Base-by-base conservation (phyloP, 2,797 vertebrate species). In the Epinephelus coioides region DNA sequence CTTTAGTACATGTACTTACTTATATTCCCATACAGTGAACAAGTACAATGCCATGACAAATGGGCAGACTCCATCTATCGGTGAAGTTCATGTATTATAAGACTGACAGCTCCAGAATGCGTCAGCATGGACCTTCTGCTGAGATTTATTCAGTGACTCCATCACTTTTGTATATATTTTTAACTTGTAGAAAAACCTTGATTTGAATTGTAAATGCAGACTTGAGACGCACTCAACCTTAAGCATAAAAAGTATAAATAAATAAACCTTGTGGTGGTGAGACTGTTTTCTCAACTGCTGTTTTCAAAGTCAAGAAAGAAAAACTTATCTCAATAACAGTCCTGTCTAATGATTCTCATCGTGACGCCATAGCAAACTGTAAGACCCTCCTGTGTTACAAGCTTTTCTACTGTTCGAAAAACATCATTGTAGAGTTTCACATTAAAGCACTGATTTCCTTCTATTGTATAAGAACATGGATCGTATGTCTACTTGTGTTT, bases 241-340 rank as follows among this genome's bases (percentile, higher is more conserved):
- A n/a, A 34, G 62, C 5, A 50, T 43, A 43, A 43, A 43, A 43
- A 43, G 40, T 43, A 43, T 9, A 43, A 43, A 9, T 12, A 11
- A 43, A 43, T 43, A 43, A 43, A 43, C 40, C 11, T 43, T 43
- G 40, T 43, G 40, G 40, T 47, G 51, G 23, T 47, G 38, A 2
- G 2, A 46, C 9, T 63, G 9, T 19, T 67, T 43, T 69, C 8
- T 44, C 11, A 19, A 19, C 50, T 43, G 34, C 50, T 43, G 34
- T 54, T 54, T 67, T 34, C 30, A 12, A 43, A 50, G 34, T 68
- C n/a, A 68, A 68, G 15, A 54, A 68, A 25, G 15, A 54, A 54
- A 54, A 25, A 40, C 50, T 12, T 53, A 15, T 9, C 10, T 54
- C 23, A n/a, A 19, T 17, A 51, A 13, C 7, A 18, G 15, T 17